Evolutionary conservation across 1,140 invertebrate genomes (phyloP).

Genomic region (Colletes gigas): DNA sequence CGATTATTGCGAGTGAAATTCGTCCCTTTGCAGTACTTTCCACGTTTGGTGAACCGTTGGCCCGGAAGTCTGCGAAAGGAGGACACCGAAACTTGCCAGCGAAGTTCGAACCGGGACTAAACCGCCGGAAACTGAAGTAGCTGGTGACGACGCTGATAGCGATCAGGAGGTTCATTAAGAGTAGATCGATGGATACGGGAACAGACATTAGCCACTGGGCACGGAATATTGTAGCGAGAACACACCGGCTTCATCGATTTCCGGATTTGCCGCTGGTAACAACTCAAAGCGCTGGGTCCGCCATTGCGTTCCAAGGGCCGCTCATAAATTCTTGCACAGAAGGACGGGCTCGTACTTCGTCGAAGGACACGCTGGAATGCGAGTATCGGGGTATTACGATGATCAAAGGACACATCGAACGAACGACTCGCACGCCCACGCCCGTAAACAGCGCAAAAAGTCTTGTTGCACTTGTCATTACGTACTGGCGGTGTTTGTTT

Average conservation of each 20-base stretch:
- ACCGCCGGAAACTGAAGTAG: constrained; percentile 34
- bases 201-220: constrained; percentile 36
- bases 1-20: no score
- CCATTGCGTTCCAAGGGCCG: background rate
- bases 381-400: background rate
- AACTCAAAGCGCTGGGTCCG: constrained; percentile 22
- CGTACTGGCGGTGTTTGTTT: background rate
- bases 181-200: constrained; percentile 47
- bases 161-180: constrained; percentile 52
- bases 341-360: background rate
- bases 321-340: constrained; percentile 33
- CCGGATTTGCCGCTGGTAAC: constrained; percentile 42
- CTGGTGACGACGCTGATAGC: constrained; percentile 36
- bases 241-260: constrained; percentile 47
- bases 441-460: background rate
- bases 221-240: constrained; percentile 22
- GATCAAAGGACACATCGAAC: constrained; percentile 23
- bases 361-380: background rate
- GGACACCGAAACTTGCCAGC: no score
- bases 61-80: no score
- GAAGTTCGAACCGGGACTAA: background rate
- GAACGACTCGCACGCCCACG: background rate
- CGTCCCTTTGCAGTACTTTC: no score
- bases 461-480: background rate
- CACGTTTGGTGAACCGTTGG: no score